Evolutionary conservation across 1,140 invertebrate species (phyloP), one percentile per base, ranked within the genome.

Genomic region (Archivesica marissinica): DNA sequence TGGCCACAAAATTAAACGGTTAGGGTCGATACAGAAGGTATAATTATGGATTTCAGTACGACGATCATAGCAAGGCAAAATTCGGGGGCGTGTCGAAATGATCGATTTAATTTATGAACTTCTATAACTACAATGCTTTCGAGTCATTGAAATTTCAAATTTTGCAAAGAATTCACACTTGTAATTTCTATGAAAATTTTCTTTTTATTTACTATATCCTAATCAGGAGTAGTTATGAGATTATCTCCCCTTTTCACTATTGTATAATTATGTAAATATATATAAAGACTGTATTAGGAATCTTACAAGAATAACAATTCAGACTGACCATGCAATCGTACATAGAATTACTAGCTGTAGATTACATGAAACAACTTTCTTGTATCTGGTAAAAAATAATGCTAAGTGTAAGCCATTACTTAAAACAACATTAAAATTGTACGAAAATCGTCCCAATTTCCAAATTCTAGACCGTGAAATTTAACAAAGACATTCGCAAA

Each of bases 81-180:
- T 64, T 64, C 3, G 59, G 50, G 59, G 59, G 59, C 59, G 59
- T 64, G 59, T 64, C n/a, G 30, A 35, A 64, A 33, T 64, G 59
- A 64, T 64, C 30, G 30, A 64, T 64, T 64, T 35, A 64, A 64
- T 35, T 64, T 35, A 35, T 35, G 38, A 28, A 35, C n/a, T 64
- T 64, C 59, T 20, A 35, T 7, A 64, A 33, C 7, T 64, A 35
- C 9, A 35, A n/a, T n/a, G n/a, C n/a, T n/a, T n/a, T n/a, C n/a
- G n/a, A n/a, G n/a, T n/a, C n/a, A n/a, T n/a, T n/a, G n/a, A n/a
- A n/a, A n/a, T n/a, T n/a, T n/a, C n/a, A n/a, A n/a, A n/a, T n/a
- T n/a, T n/a, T n/a, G n/a, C n/a, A n/a, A n/a, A n/a, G n/a, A n/a
- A n/a, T n/a, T n/a, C n/a, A n/a, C n/a, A n/a, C n/a, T n/a, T n/a